Conservation (phyloP, 2,797 vertebrate genomes). For the Anabas testudineus region DNA sequence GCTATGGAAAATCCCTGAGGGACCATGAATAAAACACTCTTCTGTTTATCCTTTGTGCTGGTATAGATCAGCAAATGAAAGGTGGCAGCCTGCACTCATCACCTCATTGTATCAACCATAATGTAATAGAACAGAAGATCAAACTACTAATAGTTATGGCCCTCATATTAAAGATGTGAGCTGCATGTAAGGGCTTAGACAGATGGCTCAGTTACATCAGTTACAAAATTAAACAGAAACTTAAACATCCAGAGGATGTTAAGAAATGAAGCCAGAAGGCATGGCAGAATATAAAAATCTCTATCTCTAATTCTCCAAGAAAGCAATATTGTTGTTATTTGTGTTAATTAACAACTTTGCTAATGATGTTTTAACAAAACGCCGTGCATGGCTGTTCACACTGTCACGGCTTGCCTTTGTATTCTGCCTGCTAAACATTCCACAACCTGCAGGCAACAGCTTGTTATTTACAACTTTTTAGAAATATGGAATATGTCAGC, state of each 20-base stretch:
- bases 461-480: too few relatives aligned
- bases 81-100: constrained; percentile 29
- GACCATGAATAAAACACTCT: not conserved
- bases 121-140: constrained; percentile 10
- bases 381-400: not conserved
- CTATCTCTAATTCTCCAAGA: too few relatives aligned
- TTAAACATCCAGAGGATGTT: not conserved
- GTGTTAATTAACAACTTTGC: not conserved
- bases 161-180: not conserved
- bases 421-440: not conserved
- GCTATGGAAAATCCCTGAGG: constrained; percentile 28
- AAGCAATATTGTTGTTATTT: too few relatives aligned
- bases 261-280: too few relatives aligned
- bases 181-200: not conserved
- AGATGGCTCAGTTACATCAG: not conserved
- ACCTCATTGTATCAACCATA: constrained; percentile 10
- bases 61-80: constrained; percentile 32
- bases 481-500: too few relatives aligned
- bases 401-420: not conserved
- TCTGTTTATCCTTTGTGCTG: constrained; percentile 14
- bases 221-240: not conserved
- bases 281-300: too few relatives aligned
- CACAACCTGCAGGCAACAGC: too few relatives aligned
- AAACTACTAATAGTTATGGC: not conserved
- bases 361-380: not conserved